Evolutionary conservation across 1,140 invertebrate species (phyloP).

Genomic region (Drosophila nikananu): DNA sequence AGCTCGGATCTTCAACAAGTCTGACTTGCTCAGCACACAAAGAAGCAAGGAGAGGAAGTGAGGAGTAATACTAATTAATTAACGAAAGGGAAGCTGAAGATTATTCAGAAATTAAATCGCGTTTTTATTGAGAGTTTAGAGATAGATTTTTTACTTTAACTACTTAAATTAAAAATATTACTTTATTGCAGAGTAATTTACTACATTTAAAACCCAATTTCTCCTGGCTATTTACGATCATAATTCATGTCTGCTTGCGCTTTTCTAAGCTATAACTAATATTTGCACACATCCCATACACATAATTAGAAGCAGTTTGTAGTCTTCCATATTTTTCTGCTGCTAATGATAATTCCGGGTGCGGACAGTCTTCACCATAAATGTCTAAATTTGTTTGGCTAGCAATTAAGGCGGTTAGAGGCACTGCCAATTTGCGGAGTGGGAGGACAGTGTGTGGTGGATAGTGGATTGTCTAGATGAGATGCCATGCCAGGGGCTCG

Average conservation of each 20-base stretch:
- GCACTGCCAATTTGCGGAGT: slow-evolving; percentile 47
- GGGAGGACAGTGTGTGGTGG: slow-evolving; percentile 5
- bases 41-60: slow-evolving; percentile 3
- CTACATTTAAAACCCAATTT: not conserved
- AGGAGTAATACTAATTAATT: slow-evolving; percentile 7
- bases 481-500: slow-evolving; percentile 65
- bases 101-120: not conserved
- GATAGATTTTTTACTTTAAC: not conserved
- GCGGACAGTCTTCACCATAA: slow-evolving; percentile 22
- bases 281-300: slow-evolving; percentile 34
- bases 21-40: slow-evolving; percentile 5
- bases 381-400: slow-evolving; percentile 56
- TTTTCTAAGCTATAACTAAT: slow-evolving; percentile 20
- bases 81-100: not conserved
- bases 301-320: slow-evolving; percentile 49
- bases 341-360: slow-evolving; percentile 33
- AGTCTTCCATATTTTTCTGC: slow-evolving; percentile 22
- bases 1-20: slow-evolving; percentile 26
- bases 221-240: slow-evolving; percentile 4
- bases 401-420: slow-evolving; percentile 52
- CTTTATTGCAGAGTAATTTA: not conserved
- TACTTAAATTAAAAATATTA: not conserved
- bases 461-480: slow-evolving; percentile 7
- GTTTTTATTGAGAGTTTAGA: not conserved
- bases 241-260: slow-evolving; percentile 1